phyloP scores from a whole-genome alignment of 2,888 invertebrate species.

The Ectemnius cavifrons region DNA sequence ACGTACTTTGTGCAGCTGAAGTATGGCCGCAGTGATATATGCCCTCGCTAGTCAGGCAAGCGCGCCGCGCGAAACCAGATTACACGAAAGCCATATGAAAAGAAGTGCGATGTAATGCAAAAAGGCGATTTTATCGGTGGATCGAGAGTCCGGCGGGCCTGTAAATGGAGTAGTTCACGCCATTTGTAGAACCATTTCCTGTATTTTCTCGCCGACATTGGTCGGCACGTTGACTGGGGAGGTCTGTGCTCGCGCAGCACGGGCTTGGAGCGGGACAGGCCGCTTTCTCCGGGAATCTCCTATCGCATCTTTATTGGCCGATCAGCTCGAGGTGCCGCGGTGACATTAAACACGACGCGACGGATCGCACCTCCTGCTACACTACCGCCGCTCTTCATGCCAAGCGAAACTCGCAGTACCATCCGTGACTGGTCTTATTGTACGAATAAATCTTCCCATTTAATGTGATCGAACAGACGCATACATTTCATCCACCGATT shows the following conservation, averaged over 20 bases:
- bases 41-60: not conserved
- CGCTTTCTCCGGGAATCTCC: slow-evolving; percentile 66
- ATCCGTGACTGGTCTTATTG: slow-evolving; percentile 38
- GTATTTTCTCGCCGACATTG: slow-evolving; percentile 55
- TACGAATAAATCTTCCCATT: not conserved
- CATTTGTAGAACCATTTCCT: slow-evolving; percentile 18
- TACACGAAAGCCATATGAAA: too few relatives aligned
- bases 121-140: too few relatives aligned
- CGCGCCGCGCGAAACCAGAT: slow-evolving; percentile 1
- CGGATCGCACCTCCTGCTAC: slow-evolving; percentile 46
- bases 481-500: too few relatives aligned
- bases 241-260: slow-evolving; percentile 44
- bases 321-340: slow-evolving; percentile 55
- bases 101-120: too few relatives aligned
- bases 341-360: slow-evolving; percentile 59
- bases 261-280: slow-evolving; percentile 37
- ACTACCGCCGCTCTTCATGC: slow-evolving; percentile 33
- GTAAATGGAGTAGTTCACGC: too few relatives aligned
- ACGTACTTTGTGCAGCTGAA: too few relatives aligned
- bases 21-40: too few relatives aligned
- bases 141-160: too few relatives aligned
- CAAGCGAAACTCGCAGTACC: slow-evolving; percentile 22
- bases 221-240: slow-evolving; percentile 16
- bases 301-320: slow-evolving; percentile 63
- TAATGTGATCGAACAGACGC: too few relatives aligned